A percentile compares a stretch with the other conserved stretches of the same genome.
These are phyloP conservation scores for Aurelia aurita DNA, from an alignment of 30 jellyfish, hydroid and myxozoan genomes.

Conservation along the genomic window DNA sequence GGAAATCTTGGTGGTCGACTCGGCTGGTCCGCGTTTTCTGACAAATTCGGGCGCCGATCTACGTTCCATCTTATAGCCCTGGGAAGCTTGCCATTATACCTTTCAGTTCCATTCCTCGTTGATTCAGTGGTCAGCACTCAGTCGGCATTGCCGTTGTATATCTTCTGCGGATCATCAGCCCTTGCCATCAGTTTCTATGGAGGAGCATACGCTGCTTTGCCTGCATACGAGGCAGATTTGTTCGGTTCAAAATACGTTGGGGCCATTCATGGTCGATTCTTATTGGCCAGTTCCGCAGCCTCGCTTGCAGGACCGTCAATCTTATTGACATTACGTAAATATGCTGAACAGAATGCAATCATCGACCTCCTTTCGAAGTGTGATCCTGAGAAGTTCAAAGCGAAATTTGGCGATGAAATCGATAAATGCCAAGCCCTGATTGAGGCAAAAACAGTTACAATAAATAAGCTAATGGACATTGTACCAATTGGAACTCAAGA, in stretches of 20 bases:
- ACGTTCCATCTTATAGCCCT: constrained; percentile 59
- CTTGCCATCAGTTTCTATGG: constrained; percentile 75
- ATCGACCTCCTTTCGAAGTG: constrained; percentile 65
- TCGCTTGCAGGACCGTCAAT: constrained; percentile 78
- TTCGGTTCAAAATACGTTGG: constrained; percentile 78
- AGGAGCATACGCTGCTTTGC: constrained; percentile 74
- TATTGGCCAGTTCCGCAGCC: constrained; percentile 73
- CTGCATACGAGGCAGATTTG: constrained; percentile 74
- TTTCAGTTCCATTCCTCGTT: constrained; percentile 60
- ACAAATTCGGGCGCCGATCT: constrained; percentile 68
- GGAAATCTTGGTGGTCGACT: constrained; percentile 80
- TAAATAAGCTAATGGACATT: constrained; percentile 58
- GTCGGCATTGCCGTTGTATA: constrained; percentile 52
- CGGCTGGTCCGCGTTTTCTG: constrained; percentile 84
- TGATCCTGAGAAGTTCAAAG: constrained; percentile 52
- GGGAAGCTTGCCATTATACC: constrained; percentile 70
- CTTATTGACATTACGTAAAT: constrained; percentile 54
- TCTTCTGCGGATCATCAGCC: constrained; percentile 69
- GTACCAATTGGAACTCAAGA: constrained; percentile 69
- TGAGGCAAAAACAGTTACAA: constrained; percentile 72
- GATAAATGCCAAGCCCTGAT: constrained; percentile 64
- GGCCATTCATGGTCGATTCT: constrained; percentile 71
- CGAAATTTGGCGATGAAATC: constrained; percentile 56
- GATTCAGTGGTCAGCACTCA: constrained; percentile 75
- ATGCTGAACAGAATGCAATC: constrained; percentile 66